A percentile compares a stretch with the other conserved stretches of the same genome.
These are phyloP conservation scores for Epistrophella euchroma DNA, from an alignment of 2,888 invertebrate genomes.

Conservation along the genomic window DNA sequence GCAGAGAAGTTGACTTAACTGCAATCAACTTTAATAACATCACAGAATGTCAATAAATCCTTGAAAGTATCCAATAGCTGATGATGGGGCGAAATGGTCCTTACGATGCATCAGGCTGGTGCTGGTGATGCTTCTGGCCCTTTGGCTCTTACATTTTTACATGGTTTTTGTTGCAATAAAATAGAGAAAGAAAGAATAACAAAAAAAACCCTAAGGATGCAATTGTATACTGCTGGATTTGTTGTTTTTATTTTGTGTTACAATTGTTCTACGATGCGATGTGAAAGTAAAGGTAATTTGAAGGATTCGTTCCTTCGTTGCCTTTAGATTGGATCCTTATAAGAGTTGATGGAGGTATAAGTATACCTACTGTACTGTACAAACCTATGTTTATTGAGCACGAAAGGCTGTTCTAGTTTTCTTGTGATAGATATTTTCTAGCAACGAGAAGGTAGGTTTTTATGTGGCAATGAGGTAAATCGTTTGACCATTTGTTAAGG, in stretches of 20 bases:
- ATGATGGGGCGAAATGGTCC: conserved; percentile 71
- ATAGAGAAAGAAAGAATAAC: neutral
- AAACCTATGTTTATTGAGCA: conserved; percentile 55
- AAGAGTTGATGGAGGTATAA: neutral
- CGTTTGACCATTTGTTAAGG: conserved; percentile 65
- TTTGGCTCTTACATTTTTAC: conserved; percentile 24
- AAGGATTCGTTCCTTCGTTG: conserved; percentile 49
- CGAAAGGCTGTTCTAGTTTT: conserved; percentile 29
- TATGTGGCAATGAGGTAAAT: conserved; percentile 73
- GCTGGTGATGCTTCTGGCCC: conserved; percentile 20
- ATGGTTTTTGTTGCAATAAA: conserved; percentile 27
- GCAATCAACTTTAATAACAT: conserved; percentile 78
- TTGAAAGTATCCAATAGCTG: conserved; percentile 78
- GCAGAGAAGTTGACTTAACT: conserved; percentile 74
- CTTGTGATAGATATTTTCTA: conserved; percentile 27
- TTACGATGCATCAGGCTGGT: conserved; percentile 49
- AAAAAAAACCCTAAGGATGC: conserved; percentile 38
- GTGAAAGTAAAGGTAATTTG: conserved; percentile 68
- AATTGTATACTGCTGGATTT: conserved; percentile 60
- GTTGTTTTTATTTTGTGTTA: conserved; percentile 55
- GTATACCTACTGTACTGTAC: too few relatives aligned
- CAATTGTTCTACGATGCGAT: conserved; percentile 46
- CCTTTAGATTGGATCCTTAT: neutral
- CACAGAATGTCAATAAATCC: conserved; percentile 82
- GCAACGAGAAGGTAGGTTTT: conserved; percentile 41